A percentile compares a stretch with the other conserved stretches of the same genome.
Evolutionary conservation across 2,113 vertebrate genomes (phyloP).

Genomic region (Taurulus bubalis): DNA sequence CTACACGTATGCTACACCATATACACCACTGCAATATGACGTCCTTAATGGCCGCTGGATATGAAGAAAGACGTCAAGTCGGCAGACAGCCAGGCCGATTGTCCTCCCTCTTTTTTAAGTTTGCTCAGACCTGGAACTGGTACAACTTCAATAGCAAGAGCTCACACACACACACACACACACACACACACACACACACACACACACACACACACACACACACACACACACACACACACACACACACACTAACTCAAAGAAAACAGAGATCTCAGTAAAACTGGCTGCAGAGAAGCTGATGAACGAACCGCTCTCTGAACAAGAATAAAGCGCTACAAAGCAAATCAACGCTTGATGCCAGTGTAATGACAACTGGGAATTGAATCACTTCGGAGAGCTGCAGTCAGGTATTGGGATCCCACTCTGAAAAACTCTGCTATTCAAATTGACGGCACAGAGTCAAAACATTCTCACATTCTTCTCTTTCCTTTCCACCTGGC

Average conservation of each 20-base stretch:
- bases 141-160: constrained; percentile 23
- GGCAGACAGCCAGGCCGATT: not conserved
- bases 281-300: constrained; percentile 34
- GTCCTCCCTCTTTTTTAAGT: constrained; percentile 19
- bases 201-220: not conserved
- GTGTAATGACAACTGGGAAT: constrained; percentile 60
- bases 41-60: constrained; percentile 19
- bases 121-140: constrained; percentile 25
- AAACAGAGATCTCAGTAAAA: constrained; percentile 34
- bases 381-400: constrained; percentile 58
- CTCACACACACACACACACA: constrained; percentile 11
- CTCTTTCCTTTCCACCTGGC: constrained; percentile 32
- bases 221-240: not conserved
- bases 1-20: not conserved
- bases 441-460: constrained; percentile 29
- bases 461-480: constrained; percentile 12
- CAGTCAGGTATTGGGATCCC: constrained; percentile 41
- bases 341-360: constrained; percentile 53
- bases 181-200: not conserved
- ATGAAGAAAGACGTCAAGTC: constrained; percentile 14
- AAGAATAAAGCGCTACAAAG: constrained; percentile 62
- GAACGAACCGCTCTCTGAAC: constrained; percentile 36
- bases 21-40: not conserved
- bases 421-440: constrained; percentile 37
- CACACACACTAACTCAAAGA: constrained; percentile 18